Percentiles rank a stretch among this genome's conserved stretches.
Evolutionary conservation across 1,140 invertebrate genomes (phyloP).

Genomic region (Conus betulinus): DNA sequence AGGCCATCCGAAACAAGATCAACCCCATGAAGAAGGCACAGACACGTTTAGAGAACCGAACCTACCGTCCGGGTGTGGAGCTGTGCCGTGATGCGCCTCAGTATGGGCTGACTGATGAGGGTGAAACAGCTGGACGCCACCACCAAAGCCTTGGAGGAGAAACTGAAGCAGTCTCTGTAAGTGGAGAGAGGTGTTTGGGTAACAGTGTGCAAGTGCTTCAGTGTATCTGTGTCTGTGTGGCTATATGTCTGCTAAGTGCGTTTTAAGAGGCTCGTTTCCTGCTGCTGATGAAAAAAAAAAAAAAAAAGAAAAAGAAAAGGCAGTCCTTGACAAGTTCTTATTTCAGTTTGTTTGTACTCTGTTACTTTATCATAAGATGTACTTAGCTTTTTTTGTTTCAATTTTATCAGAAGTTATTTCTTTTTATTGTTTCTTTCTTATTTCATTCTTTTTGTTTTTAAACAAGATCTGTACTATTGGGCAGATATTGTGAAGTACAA

Average conservation of each 20-base stretch:
- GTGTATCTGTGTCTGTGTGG: background rate
- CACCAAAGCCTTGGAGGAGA: slow-evolving; percentile 73
- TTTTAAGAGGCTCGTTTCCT: background rate
- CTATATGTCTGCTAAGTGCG: no score
- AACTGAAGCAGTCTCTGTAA: slow-evolving; percentile 75
- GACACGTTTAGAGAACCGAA: slow-evolving; percentile 76
- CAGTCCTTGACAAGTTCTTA: background rate
- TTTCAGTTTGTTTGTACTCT: background rate
- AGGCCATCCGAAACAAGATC: slow-evolving; percentile 73
- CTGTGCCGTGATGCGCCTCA: slow-evolving; percentile 85
- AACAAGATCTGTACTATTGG: no score
- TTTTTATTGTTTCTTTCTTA: no score
- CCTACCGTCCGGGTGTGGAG: slow-evolving; percentile 82
- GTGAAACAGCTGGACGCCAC: slow-evolving; percentile 75
- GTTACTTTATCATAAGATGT: no score
- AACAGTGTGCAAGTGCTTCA: background rate
- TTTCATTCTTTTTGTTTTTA: no score
- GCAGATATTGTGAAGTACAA: no score
- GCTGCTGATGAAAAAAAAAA: background rate
- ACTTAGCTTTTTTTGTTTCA: no score
- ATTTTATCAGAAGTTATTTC: no score
- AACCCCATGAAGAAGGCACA: slow-evolving; percentile 75
- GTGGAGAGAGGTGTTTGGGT: slow-evolving; percentile 31
- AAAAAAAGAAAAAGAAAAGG: background rate
- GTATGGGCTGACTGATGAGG: slow-evolving; percentile 76